These are phyloP conservation scores for Nomada fucata DNA, from an alignment of 2,888 invertebrate genomes.

Conservation along the genomic window DNA sequence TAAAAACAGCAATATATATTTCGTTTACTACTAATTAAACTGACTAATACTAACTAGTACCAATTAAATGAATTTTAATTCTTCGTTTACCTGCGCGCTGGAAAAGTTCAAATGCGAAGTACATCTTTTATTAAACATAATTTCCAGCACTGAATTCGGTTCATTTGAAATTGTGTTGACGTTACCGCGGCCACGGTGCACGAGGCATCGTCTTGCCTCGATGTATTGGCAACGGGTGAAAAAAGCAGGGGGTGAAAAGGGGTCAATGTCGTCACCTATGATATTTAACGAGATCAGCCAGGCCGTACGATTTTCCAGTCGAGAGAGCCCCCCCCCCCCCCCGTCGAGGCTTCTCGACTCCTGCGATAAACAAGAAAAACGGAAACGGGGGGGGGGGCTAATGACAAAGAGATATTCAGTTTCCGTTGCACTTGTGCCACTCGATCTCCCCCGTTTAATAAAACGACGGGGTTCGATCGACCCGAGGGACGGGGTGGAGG, in stretches of 20 bases:
- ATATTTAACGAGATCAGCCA: conserved; percentile 17
- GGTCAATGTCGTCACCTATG: conserved; percentile 52
- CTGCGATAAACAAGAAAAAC: not conserved
- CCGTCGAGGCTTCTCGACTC: conserved; percentile 3
- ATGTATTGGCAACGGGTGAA: not conserved
- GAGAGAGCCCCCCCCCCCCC: too few species aligned
- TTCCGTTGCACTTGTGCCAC: conserved; percentile 63
- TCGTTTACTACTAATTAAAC: too few species aligned
- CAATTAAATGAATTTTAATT: too few species aligned
- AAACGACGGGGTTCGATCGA: conserved; percentile 11
- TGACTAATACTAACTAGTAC: too few species aligned
- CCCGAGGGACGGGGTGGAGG: conserved; percentile 29
- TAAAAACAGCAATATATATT: too few species aligned
- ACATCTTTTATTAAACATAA: too few species aligned
- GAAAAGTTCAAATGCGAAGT: too few species aligned
- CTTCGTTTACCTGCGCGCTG: too few species aligned
- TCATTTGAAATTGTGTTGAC: too few species aligned
- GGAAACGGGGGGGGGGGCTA: not conserved
- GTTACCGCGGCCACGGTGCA: too few species aligned
- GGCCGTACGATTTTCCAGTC: not conserved
- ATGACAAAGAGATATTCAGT: conserved; percentile 43
- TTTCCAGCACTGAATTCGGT: too few species aligned
- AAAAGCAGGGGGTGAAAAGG: conserved; percentile 24
- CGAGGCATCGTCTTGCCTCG: too few species aligned
- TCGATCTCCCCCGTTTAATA: conserved; percentile 38